Evolutionary conservation across 2,113 vertebrate species (phyloP).

Genomic region (Scomber japonicus): DNA sequence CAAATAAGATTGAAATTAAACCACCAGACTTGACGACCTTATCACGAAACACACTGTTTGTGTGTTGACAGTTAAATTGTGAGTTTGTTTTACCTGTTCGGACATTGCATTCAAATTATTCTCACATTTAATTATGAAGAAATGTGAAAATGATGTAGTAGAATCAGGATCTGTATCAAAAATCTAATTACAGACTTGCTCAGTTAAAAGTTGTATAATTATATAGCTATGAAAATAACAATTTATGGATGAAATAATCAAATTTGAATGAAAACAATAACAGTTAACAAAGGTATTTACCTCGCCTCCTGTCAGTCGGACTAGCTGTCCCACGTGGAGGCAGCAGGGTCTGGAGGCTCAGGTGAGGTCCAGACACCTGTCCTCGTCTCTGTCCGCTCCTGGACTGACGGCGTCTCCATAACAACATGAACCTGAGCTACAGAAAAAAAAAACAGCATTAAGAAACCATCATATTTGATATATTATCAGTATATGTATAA

Average conservation of each 20-base stretch:
- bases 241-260: no score
- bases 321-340: slow-evolving; percentile 5
- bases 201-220: no score
- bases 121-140: not conserved
- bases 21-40: no score
- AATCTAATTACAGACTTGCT: no score
- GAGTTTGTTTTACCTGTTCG: not conserved
- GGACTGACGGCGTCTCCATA: slow-evolving; percentile 45
- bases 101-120: not conserved
- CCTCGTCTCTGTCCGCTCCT: slow-evolving; percentile 42
- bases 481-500: no score
- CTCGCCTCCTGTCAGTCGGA: not conserved
- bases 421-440: slow-evolving; percentile 23
- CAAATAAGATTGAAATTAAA: no score
- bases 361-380: slow-evolving; percentile 52
- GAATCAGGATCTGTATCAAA: not conserved
- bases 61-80: not conserved
- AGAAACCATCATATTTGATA: not conserved
- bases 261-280: not conserved
- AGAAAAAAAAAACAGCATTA: not conserved
- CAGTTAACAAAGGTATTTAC: slow-evolving; percentile 19
- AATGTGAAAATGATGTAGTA: not conserved
- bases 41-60: not conserved
- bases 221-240: no score
- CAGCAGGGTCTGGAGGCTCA: slow-evolving; percentile 59